These are phyloP conservation scores for Bryconaethiops microstoma DNA, from an alignment of 2,797 vertebrate genomes.

Conservation along the genomic window DNA sequence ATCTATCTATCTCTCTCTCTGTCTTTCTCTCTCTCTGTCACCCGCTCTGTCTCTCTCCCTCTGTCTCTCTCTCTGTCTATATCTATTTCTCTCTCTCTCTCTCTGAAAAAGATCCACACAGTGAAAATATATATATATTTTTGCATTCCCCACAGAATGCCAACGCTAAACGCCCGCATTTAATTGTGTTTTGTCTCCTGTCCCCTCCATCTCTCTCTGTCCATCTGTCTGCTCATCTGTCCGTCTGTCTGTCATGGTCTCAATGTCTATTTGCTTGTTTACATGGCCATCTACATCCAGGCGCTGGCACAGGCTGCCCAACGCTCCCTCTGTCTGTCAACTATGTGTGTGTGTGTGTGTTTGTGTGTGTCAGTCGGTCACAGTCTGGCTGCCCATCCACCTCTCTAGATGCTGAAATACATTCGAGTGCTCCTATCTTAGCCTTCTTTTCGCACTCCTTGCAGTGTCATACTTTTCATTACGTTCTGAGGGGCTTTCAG, in stretches of 20 bases:
- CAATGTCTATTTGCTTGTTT: slow-evolving; percentile 57
- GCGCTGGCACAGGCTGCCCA: slow-evolving; percentile 45
- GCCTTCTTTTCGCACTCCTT: slow-evolving; percentile 21
- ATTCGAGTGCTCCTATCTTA: slow-evolving; percentile 39
- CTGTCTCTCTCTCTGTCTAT: background rate
- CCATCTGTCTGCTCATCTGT: slow-evolving; percentile 41
- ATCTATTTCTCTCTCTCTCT: background rate
- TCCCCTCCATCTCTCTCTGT: slow-evolving; percentile 27
- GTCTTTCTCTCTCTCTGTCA: too few relatives aligned
- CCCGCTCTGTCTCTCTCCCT: background rate
- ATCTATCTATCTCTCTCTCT: too few relatives aligned
- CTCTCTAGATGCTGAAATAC: slow-evolving; percentile 47
- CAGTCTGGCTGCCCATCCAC: slow-evolving; percentile 47
- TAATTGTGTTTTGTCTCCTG: slow-evolving; percentile 61
- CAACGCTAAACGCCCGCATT: slow-evolving; percentile 63
- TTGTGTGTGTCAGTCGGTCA: slow-evolving; percentile 52
- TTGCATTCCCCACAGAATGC: slow-evolving; percentile 47
- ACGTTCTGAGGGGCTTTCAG: background rate
- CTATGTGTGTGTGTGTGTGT: slow-evolving; percentile 30
- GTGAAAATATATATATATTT: slow-evolving; percentile 18
- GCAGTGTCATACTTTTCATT: background rate
- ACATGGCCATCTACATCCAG: slow-evolving; percentile 56
- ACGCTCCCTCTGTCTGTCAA: slow-evolving; percentile 30
- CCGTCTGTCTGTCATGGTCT: slow-evolving; percentile 52
- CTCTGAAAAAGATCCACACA: background rate